These are phyloP conservation scores for Pharmacophagus antenor DNA, from an alignment of 2,888 invertebrate genomes.

Conservation along the genomic window DNA sequence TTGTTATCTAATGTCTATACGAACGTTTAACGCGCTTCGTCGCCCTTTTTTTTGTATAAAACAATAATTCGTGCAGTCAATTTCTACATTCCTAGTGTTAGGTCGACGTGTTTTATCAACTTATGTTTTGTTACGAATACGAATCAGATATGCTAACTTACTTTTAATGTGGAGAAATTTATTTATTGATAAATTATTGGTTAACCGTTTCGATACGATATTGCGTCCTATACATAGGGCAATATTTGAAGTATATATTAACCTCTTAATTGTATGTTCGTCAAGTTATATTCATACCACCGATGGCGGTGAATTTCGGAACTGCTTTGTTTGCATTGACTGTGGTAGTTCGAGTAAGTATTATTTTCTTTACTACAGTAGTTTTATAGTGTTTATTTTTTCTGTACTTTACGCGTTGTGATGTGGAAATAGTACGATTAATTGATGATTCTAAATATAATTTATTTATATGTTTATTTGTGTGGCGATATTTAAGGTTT, in stretches of 20 bases:
- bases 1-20: too few species aligned
- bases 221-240: conserved; percentile 46
- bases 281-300: conserved; percentile 48
- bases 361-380: neutral
- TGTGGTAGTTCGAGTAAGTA: conserved; percentile 55
- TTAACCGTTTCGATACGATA: conserved; percentile 36
- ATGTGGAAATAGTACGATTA: too few species aligned
- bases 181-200: conserved; percentile 37
- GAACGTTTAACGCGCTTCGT: too few species aligned
- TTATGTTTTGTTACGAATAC: conserved; percentile 16
- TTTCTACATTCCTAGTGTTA: conserved; percentile 21
- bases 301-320: conserved; percentile 49
- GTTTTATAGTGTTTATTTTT: neutral
- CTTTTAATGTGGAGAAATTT: conserved; percentile 37
- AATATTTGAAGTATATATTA: conserved; percentile 60
- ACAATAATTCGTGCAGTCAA: neutral
- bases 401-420: neutral
- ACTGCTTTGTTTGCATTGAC: conserved; percentile 50
- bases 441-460: too few species aligned
- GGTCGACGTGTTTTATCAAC: conserved; percentile 26
- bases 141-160: conserved; percentile 32
- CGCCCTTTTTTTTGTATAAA: too few species aligned
- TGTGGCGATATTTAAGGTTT: too few species aligned
- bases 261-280: conserved; percentile 31
- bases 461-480: too few species aligned